Evolutionary conservation across 2,113 vertebrate species (phyloP).

Genomic region (Camelus dromedarius): DNA sequence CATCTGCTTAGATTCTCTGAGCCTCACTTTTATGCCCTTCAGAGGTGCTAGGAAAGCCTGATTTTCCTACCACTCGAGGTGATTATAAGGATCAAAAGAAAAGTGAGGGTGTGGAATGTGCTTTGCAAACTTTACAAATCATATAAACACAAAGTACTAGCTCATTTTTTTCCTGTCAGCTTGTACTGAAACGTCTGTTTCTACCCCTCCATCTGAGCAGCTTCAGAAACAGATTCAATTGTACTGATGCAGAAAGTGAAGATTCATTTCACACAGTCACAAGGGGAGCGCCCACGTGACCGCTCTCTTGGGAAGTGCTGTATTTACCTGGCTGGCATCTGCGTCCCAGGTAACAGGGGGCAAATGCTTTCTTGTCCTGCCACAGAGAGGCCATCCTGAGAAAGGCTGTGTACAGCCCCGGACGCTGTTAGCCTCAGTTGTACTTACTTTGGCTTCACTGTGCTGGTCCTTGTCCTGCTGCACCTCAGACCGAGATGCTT

Average conservation of each 20-base stretch:
- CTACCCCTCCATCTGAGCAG: not conserved
- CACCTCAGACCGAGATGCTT: not conserved
- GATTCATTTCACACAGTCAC: not conserved
- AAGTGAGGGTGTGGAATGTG: fast-evolving
- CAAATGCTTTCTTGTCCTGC: no score
- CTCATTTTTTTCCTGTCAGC: not conserved
- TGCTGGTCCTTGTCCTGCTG: fast-evolving
- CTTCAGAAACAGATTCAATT: not conserved
- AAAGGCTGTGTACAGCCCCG: fast-evolving
- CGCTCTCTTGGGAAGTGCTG: not conserved
- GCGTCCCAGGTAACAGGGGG: fast-evolving
- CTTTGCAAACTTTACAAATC: no score
- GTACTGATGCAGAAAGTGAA: no score
- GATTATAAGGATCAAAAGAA: not conserved
- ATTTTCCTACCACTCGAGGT: not conserved
- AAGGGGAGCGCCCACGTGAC: fast-evolving
- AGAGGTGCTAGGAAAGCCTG: not conserved
- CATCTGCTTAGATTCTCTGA: not conserved
- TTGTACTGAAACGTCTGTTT: not conserved
- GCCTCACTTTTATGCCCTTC: not conserved
- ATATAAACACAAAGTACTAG: fast-evolving
- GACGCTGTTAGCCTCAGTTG: fast-evolving
- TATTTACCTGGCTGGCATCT: fast-evolving
- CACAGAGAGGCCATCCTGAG: fast-evolving
- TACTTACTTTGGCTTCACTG: fast-evolving